Evolutionary conservation across 2,888 invertebrate species (phyloP).

Genomic region (Tethea ocularis): DNA sequence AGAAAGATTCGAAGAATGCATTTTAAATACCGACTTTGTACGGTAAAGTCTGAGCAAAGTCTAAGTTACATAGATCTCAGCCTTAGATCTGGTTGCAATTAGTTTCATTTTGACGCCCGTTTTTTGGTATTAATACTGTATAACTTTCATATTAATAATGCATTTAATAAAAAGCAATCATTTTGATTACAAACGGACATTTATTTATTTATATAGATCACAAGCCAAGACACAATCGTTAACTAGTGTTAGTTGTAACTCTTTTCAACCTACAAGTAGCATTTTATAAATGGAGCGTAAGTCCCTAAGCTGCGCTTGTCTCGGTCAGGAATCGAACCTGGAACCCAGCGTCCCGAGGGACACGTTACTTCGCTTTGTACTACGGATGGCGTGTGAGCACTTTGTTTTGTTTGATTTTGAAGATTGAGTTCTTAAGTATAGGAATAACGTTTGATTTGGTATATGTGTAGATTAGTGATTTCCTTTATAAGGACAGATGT

Average conservation of each 20-base stretch:
- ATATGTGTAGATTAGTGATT: not conserved
- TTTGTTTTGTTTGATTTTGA: not conserved
- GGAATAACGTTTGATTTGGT: not conserved
- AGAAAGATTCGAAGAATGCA: no score
- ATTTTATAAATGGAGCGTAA: slow-evolving; percentile 31
- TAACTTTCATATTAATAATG: no score
- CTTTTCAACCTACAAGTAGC: slow-evolving; percentile 19
- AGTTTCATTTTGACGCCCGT: no score
- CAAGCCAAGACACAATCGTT: not conserved
- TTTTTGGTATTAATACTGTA: no score
- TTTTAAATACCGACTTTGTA: no score
- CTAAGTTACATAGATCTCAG: no score
- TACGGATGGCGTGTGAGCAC: not conserved
- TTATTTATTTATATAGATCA: not conserved
- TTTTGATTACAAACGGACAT: no score
- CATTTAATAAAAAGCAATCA: no score
- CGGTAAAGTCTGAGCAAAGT: no score
- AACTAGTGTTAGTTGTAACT: not conserved
- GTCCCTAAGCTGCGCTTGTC: slow-evolving; percentile 38
- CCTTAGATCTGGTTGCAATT: no score
- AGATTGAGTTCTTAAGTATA: not conserved
- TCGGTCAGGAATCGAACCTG: slow-evolving; percentile 44
- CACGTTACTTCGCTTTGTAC: slow-evolving; percentile 22
- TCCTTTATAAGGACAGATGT: not conserved
- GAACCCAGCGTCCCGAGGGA: slow-evolving; percentile 37